Conservation (phyloP, 2,888 invertebrate species). For the Brachypalpus laphriformis region DNA sequence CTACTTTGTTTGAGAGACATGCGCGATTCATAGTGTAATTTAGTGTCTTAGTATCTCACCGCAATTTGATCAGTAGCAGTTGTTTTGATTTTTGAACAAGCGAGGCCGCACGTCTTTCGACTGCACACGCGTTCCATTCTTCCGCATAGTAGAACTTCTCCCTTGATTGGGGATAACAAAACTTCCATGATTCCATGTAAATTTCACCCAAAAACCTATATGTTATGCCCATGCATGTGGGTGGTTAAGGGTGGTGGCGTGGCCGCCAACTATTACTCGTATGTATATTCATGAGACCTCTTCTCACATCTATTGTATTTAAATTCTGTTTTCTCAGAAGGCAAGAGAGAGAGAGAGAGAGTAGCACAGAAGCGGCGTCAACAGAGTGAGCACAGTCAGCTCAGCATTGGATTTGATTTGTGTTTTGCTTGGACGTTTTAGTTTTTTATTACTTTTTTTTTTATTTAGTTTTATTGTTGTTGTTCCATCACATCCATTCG, state of each 20-base stretch:
- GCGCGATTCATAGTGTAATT: no score
- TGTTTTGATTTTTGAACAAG: no score
- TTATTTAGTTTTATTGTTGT: conserved; percentile 39
- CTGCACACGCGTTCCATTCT: no score
- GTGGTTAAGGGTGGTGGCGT: background rate
- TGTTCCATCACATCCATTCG: conserved; percentile 43
- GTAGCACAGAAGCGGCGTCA: background rate
- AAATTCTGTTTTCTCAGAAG: conserved; percentile 47
- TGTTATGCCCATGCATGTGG: conserved; percentile 17
- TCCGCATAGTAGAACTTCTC: background rate
- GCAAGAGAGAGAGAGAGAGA: background rate
- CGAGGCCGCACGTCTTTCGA: no score
- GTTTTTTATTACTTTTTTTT: conserved; percentile 4
- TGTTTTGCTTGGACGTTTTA: conserved; percentile 32
- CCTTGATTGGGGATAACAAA: background rate
- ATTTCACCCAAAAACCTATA: conserved; percentile 53
- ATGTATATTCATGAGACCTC: conserved; percentile 35
- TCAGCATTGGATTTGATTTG: conserved; percentile 65
- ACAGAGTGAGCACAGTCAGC: conserved; percentile 11
- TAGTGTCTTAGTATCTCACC: no score
- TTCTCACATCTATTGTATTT: conserved; percentile 52
- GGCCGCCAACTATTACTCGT: background rate
- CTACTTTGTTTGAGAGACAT: no score
- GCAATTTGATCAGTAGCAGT: no score
- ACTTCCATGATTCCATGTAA: background rate